These are phyloP conservation scores for Drosophila sturtevanti DNA, from an alignment of 1,140 invertebrate species.

Conservation along the genomic window DNA sequence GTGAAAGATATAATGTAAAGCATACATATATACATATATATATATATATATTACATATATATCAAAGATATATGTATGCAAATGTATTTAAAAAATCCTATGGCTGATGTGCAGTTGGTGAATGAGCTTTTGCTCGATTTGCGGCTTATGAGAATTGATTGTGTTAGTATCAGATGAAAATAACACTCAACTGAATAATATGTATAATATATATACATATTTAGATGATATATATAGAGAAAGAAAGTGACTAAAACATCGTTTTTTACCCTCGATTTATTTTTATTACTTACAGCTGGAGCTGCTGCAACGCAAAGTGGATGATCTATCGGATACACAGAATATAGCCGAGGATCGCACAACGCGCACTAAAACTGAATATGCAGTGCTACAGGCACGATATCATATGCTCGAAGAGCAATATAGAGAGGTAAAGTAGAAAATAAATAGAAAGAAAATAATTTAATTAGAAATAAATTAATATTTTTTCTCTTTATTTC, in stretches of 20 bases:
- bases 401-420: constrained; percentile 96
- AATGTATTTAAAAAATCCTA: constrained; percentile 81
- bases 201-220: not conserved
- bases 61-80: constrained; percentile 55
- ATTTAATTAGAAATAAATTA: too few species aligned
- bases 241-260: not conserved
- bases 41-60: constrained; percentile 36
- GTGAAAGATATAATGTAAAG: constrained; percentile 31
- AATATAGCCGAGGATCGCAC: constrained; percentile 93
- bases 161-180: constrained; percentile 68
- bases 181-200: not conserved
- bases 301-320: constrained; percentile 95
- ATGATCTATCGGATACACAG: constrained; percentile 92
- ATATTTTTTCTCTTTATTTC: too few species aligned
- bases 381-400: constrained; percentile 93
- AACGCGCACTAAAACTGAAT: constrained; percentile 93
- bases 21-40: constrained; percentile 33
- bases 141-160: constrained; percentile 74
- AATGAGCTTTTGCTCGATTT: constrained; percentile 77
- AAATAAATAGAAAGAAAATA: too few species aligned
- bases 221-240: not conserved
- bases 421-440: constrained; percentile 88
- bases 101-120: constrained; percentile 78
- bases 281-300: constrained; percentile 88
- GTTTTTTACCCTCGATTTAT: not conserved